These are phyloP conservation scores for Tinamus major DNA, from an alignment of 2,797 vertebrate species.

Conservation along the genomic window DNA sequence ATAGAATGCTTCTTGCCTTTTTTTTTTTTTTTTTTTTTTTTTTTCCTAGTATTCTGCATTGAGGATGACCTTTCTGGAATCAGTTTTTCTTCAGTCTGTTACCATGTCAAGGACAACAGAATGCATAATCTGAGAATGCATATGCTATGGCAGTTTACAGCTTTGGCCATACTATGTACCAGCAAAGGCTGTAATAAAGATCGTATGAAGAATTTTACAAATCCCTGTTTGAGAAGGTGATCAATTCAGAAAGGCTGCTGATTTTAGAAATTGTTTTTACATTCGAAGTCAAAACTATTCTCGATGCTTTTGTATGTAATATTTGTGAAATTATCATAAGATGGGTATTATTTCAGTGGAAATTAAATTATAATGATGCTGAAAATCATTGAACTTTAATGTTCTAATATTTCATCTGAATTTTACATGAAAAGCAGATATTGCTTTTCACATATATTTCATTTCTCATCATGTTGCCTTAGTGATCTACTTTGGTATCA, in stretches of 20 bases:
- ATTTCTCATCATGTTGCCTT: not conserved
- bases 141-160: not conserved
- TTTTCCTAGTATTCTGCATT: not conserved
- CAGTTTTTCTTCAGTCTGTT: not conserved
- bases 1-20: not conserved
- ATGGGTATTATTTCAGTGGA: not conserved
- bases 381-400: not conserved
- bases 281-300: not conserved
- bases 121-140: not conserved
- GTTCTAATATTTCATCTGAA: not conserved
- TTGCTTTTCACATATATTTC: not conserved
- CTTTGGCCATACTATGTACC: not conserved
- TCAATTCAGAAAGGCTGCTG: not conserved
- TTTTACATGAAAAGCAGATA: no score
- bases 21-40: not conserved
- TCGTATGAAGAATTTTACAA: not conserved
- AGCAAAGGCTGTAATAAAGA: not conserved
- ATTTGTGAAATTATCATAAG: not conserved
- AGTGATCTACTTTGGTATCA: not conserved
- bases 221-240: not conserved
- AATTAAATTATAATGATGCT: not conserved
- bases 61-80: not conserved
- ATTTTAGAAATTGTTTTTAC: not conserved
- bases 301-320: not conserved
- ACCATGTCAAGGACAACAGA: not conserved